phyloP scores from a whole-genome alignment of 2,888 invertebrate genomes.

The Eristalis intricaria region DNA sequence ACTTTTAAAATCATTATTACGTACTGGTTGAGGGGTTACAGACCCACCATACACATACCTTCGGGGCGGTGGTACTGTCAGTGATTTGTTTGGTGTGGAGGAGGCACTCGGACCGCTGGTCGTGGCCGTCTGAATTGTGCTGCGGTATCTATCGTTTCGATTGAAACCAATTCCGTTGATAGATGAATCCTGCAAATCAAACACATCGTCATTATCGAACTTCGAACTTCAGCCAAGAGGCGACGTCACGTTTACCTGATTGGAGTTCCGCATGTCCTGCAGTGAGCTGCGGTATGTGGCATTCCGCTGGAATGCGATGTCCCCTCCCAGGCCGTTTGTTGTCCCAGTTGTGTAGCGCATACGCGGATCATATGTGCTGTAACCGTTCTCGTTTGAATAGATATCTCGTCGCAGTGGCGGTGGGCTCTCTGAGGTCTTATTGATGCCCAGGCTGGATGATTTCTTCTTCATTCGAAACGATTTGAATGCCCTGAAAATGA shows the following conservation, averaged over 20 bases:
- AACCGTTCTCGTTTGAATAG: conserved; percentile 71
- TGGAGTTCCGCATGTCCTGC: conserved; percentile 76
- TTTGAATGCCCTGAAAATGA: conserved; percentile 77
- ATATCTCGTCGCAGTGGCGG: conserved; percentile 76
- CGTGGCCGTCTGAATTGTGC: conserved; percentile 77
- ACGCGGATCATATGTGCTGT: conserved; percentile 75
- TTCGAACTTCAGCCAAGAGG: too few relatives aligned
- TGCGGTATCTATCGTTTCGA: conserved; percentile 78
- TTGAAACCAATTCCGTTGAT: conserved; percentile 74
- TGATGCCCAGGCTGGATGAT: conserved; percentile 80
- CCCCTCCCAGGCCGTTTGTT: conserved; percentile 56
- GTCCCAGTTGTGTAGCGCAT: conserved; percentile 74
- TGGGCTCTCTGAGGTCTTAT: conserved; percentile 81
- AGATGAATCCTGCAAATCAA: conserved; percentile 11
- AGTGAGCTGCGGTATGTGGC: conserved; percentile 77
- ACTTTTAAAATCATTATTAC: conserved; percentile 79
- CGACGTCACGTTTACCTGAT: conserved; percentile 73
- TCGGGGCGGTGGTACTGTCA: conserved; percentile 72
- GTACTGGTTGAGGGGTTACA: conserved; percentile 83
- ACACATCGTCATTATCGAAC: neutral
- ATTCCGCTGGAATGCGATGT: conserved; percentile 76
- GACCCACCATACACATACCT: conserved; percentile 84
- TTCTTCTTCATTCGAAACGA: conserved; percentile 80
- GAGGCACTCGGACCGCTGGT: conserved; percentile 37
- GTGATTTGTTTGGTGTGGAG: conserved; percentile 15